Evolutionary conservation across 1,140 invertebrate species (phyloP).

Genomic region (Lordiphosa stackelbergi): DNA sequence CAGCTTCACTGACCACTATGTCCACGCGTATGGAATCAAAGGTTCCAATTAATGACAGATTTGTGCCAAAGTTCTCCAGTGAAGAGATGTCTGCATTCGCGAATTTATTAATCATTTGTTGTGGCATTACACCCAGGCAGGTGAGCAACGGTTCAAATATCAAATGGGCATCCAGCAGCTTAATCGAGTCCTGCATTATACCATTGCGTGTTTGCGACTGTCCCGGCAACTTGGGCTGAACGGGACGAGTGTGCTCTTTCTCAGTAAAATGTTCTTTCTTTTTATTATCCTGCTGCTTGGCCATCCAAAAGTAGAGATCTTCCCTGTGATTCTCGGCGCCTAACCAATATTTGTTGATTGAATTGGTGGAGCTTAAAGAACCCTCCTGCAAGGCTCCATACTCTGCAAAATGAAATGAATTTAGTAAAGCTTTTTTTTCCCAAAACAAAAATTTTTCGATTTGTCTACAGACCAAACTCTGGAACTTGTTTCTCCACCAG

Average conservation of each 20-base stretch:
- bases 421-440: neutral
- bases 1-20: slow-evolving; percentile 93
- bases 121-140: slow-evolving; percentile 90
- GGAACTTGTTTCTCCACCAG: slow-evolving; percentile 75
- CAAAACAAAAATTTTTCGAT: neutral
- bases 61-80: slow-evolving; percentile 92
- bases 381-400: slow-evolving; percentile 87
- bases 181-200: slow-evolving; percentile 88
- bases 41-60: slow-evolving; percentile 90
- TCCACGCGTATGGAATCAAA: slow-evolving; percentile 94
- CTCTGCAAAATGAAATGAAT: slow-evolving; percentile 77
- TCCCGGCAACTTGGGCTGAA: slow-evolving; percentile 51
- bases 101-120: slow-evolving; percentile 85
- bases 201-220: slow-evolving; percentile 48
- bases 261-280: slow-evolving; percentile 65
- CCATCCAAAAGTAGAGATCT: slow-evolving; percentile 97
- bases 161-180: slow-evolving; percentile 92
- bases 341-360: slow-evolving; percentile 78
- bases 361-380: slow-evolving; percentile 78
- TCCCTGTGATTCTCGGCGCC: slow-evolving; percentile 81
- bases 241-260: slow-evolving; percentile 54
- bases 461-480: slow-evolving; percentile 57
- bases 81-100: slow-evolving; percentile 79
- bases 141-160: slow-evolving; percentile 93
- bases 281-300: slow-evolving; percentile 88